phyloP scores from a whole-genome alignment of 30 jellyfish, hydroid and myxozoan genomes.

The Aurelia sp. region DNA sequence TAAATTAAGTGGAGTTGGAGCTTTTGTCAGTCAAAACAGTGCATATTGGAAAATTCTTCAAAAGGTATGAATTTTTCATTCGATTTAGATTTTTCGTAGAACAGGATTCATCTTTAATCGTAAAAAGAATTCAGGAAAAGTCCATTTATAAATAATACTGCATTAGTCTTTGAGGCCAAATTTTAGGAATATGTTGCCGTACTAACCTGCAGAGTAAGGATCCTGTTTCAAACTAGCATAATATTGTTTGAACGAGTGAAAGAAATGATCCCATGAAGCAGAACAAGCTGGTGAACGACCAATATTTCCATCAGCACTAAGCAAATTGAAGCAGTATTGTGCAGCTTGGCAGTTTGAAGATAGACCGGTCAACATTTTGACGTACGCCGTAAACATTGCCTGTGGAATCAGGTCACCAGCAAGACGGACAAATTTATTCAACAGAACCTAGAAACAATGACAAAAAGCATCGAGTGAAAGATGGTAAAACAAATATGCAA shows the following conservation, averaged over 20 bases:
- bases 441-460: conserved; percentile 51
- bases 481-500: no score
- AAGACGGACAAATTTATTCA: conserved; percentile 86
- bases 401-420: conserved; percentile 94
- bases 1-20: no score
- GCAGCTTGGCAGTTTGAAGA: conserved; percentile 81
- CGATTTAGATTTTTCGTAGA: no score
- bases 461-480: no score
- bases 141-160: no score
- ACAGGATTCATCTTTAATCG: no score
- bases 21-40: no score
- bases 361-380: conserved; percentile 82
- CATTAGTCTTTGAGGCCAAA: no score
- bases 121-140: no score
- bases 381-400: conserved; percentile 85
- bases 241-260: conserved; percentile 81
- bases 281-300: conserved; percentile 72
- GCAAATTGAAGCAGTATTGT: conserved; percentile 83
- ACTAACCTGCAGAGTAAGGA: conserved; percentile 64
- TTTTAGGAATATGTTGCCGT: no score
- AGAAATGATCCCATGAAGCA: conserved; percentile 93
- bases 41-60: no score
- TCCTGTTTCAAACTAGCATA: conserved; percentile 81
- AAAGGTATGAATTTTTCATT: no score
- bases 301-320: conserved; percentile 54